phyloP scores from a whole-genome alignment of 2,797 vertebrate genomes.

The Potorous gilbertii region DNA sequence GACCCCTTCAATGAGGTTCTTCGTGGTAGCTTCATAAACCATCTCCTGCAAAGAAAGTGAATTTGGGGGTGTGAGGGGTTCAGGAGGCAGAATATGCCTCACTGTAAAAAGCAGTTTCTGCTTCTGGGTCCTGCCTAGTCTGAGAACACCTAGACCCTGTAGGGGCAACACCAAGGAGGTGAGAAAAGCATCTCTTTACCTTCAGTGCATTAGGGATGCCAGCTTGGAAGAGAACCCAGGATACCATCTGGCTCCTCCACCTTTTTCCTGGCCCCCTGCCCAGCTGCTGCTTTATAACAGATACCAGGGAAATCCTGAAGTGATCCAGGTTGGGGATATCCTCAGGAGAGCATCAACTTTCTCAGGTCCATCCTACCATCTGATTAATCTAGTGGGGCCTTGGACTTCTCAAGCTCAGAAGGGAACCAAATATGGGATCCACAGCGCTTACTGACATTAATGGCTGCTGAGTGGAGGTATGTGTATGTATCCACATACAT shows the following conservation, averaged over 20 bases:
- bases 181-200: slow-evolving; percentile 10
- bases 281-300: not conserved
- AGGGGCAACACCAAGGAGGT: not conserved
- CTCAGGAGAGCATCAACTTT: slow-evolving; percentile 55
- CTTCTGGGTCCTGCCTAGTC: not conserved
- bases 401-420: rapidly evolving
- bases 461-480: not conserved
- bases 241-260: slow-evolving; percentile 8
- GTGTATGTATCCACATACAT: not conserved
- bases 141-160: not conserved
- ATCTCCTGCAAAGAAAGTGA: slow-evolving; percentile 86
- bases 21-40: slow-evolving; percentile 93
- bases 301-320: not conserved
- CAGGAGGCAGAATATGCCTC: not conserved
- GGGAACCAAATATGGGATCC: not conserved
- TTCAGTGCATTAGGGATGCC: not conserved
- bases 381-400: slow-evolving; percentile 10
- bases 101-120: not conserved
- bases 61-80: not conserved
- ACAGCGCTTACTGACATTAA: not conserved
- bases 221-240: slow-evolving; percentile 14
- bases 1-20: slow-evolving; percentile 90
- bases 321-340: not conserved
- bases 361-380: rapidly evolving
- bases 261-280: not conserved